Evolutionary conservation across 2,888 invertebrate species (phyloP).

Genomic region (Leptinotarsa tumamoca): DNA sequence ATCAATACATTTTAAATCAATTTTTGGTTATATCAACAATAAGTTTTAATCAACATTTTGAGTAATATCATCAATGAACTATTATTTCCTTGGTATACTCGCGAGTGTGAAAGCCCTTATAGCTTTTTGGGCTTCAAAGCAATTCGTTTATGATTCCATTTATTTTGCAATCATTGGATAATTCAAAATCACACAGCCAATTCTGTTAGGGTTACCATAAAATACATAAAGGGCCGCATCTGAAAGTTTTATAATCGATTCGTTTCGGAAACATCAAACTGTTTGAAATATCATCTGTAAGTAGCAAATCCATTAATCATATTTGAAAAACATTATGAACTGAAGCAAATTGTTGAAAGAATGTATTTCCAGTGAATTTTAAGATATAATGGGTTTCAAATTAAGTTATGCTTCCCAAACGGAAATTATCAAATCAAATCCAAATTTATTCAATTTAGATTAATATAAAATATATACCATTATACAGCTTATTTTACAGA

Average conservation of each 20-base stretch:
- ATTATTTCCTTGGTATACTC: background rate
- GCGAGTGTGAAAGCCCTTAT: constrained; percentile 3
- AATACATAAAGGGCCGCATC: background rate
- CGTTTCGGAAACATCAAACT: background rate
- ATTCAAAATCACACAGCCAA: constrained; percentile 8
- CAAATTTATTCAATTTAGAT: too few species aligned
- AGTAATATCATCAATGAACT: background rate
- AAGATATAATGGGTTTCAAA: background rate
- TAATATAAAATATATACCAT: too few species aligned
- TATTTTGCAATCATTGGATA: constrained; percentile 8
- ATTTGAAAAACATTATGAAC: background rate
- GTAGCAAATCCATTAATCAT: constrained; percentile 3
- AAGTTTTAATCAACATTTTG: background rate
- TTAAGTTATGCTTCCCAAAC: background rate
- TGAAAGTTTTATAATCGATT: constrained; percentile 1
- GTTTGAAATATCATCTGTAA: background rate
- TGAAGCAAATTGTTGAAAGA: background rate
- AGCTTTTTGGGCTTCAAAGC: constrained; percentile 8
- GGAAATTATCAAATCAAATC: background rate
- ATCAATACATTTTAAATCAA: too few species aligned
- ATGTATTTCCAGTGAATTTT: background rate
- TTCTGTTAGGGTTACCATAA: background rate
- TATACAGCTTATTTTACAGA: too few species aligned
- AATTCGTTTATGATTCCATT: constrained; percentile 10
- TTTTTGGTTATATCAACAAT: background rate